Evolutionary conservation across 2,113 vertebrate species (phyloP), one percentile per base, ranked within the genome.

Genomic region (Albula goreensis): DNA sequence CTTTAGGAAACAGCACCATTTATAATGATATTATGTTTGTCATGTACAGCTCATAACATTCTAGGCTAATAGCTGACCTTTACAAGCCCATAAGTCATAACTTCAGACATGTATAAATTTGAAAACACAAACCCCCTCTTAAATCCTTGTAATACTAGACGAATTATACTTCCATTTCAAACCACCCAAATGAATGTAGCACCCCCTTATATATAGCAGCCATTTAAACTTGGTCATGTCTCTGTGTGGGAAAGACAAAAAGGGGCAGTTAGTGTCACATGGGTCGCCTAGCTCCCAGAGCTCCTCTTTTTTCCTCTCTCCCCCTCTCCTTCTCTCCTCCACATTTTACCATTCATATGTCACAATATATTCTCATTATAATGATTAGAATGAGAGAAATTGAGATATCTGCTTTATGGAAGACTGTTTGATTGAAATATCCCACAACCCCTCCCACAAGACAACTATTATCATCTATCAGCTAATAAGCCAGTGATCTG

Each of bases 191-290:
- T 85, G 83, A 89, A 87, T 90, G 91, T 89, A 85, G 88, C 87
- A 87, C 87, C 49, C 25, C 86, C 0, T 0, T 92, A 94, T 93
- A 93, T 93, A 94, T 90, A 94, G 94, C 87, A 95, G 70, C 90
- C 86, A 91, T 95, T 91, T 90, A 92, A 94, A 87, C 90, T 92
- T 3, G 4, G 82, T 93, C 92, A 92, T 92, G 92, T 90, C 92
- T 92, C 91, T 93, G 95, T 97, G 96, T 97, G 97, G 96, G 96
- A 97, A 97, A 96, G 93, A 96, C 92, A 96, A 95, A 96, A 93
- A 94, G 91, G 93, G 94, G 90, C 90, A 93, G 94, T 89, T 90
- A n/a, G 82, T 86, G 90, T 95, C 95, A 94, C 88, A 77, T 91
- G 93, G 96, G 96, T 97, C 96, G 91, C 90, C 80, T 89, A 86